Percentiles rank a stretch among this genome's conserved stretches.
Conservation (phyloP, 2,888 invertebrate genomes). For the Sesia apiformis region DNA sequence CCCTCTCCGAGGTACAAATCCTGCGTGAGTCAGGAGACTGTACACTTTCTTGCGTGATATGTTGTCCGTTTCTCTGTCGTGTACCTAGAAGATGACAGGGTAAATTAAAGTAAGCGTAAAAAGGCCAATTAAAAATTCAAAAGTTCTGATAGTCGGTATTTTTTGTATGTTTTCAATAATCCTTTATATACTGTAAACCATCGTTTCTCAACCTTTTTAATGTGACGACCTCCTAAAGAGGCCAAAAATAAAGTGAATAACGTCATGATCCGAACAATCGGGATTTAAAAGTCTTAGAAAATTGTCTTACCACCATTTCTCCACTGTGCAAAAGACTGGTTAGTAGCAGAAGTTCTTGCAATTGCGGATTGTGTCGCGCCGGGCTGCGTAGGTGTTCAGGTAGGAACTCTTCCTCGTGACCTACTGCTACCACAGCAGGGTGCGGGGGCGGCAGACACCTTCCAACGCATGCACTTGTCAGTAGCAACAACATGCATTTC, state of each 20-base stretch:
- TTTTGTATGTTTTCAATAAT: too few species aligned
- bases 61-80: slow-evolving; percentile 73
- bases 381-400: slow-evolving; percentile 74
- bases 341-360: slow-evolving; percentile 67
- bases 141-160: too few species aligned
- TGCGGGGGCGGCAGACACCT: slow-evolving; percentile 63
- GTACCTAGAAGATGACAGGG: slow-evolving; percentile 50
- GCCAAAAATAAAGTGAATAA: too few species aligned
- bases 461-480: slow-evolving; percentile 29
- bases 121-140: too few species aligned
- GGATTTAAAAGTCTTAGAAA: too few species aligned
- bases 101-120: too few species aligned
- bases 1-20: slow-evolving; percentile 60
- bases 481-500: slow-evolving; percentile 15
- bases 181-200: too few species aligned
- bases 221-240: too few species aligned
- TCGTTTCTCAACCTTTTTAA: too few species aligned
- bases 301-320: slow-evolving; percentile 65
- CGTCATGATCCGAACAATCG: too few species aligned
- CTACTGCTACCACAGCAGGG: slow-evolving; percentile 73
- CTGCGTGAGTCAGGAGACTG: slow-evolving; percentile 78
- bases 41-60: slow-evolving; percentile 78
- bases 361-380: slow-evolving; percentile 73
- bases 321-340: slow-evolving; percentile 77
- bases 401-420: slow-evolving; percentile 70